These are phyloP conservation scores for Dendrolimus pini DNA, from an alignment of 2,888 invertebrate species.

Conservation along the genomic window DNA sequence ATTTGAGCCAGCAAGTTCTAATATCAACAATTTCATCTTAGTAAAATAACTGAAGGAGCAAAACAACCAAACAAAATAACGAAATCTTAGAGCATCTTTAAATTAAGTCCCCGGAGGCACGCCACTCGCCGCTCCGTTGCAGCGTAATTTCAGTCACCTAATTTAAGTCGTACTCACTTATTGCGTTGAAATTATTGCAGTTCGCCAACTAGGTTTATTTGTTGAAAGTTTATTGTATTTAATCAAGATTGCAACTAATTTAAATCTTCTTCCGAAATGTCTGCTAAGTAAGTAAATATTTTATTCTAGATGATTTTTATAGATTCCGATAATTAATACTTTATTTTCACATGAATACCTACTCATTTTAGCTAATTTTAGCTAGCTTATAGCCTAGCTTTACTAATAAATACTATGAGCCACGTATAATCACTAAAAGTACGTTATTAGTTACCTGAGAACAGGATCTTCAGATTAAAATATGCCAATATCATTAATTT, in stretches of 20 bases:
- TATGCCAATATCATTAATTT: no score
- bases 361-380: no score
- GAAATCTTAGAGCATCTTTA: neutral
- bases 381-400: no score
- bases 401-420: no score
- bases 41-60: neutral
- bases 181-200: constrained; percentile 1
- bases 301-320: neutral
- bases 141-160: constrained; percentile 4
- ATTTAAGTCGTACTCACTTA: constrained; percentile 5
- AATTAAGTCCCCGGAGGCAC: neutral
- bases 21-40: neutral
- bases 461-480: no score
- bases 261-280: neutral
- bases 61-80: neutral
- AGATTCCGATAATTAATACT: no score
- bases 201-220: neutral
- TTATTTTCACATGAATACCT: no score
- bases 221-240: neutral
- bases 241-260: neutral
- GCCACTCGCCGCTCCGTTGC: constrained; percentile 1
- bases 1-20: neutral
- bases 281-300: neutral
- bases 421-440: no score
- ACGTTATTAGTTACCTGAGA: no score